phyloP scores from a whole-genome alignment of 2,888 invertebrate genomes.

The Drosophila nr. perissopoda region DNA sequence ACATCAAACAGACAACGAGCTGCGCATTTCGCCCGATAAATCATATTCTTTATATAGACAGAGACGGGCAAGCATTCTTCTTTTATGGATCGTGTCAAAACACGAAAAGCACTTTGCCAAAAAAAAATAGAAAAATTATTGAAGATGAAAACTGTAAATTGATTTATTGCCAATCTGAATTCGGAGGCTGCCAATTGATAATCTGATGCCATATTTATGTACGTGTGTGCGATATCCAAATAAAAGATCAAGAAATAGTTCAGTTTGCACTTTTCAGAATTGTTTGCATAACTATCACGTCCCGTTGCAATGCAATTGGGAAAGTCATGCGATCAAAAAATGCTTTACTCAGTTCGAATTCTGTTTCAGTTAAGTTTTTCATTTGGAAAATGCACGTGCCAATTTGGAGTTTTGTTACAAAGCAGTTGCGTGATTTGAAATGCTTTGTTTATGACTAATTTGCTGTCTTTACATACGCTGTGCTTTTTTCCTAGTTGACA shows the following conservation, averaged over 20 bases:
- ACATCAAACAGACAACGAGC: conserved; percentile 66
- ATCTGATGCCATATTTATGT: neutral
- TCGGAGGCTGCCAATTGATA: conserved; percentile 3
- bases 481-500: conserved; percentile 25
- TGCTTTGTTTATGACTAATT: conserved; percentile 51
- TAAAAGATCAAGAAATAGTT: neutral
- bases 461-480: conserved; percentile 5
- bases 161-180: conserved; percentile 42
- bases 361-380: neutral
- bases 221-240: neutral
- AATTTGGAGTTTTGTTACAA: conserved; percentile 20
- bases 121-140: conserved; percentile 21
- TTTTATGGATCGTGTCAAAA: conserved; percentile 65
- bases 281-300: conserved; percentile 62
- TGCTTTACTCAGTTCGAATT: neutral
- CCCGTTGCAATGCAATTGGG: conserved; percentile 59
- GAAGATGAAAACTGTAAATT: conserved; percentile 36
- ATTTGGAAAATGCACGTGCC: conserved; percentile 23
- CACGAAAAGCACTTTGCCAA: conserved; percentile 13
- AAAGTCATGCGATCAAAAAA: conserved; percentile 46
- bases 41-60: conserved; percentile 38
- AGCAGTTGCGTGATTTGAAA: conserved; percentile 51
- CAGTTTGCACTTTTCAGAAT: conserved; percentile 28
- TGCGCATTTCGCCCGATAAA: conserved; percentile 50
- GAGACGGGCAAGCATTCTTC: conserved; percentile 7